Conservation (phyloP, 1,140 invertebrate species). For the Chionoecetes opilio region DNA sequence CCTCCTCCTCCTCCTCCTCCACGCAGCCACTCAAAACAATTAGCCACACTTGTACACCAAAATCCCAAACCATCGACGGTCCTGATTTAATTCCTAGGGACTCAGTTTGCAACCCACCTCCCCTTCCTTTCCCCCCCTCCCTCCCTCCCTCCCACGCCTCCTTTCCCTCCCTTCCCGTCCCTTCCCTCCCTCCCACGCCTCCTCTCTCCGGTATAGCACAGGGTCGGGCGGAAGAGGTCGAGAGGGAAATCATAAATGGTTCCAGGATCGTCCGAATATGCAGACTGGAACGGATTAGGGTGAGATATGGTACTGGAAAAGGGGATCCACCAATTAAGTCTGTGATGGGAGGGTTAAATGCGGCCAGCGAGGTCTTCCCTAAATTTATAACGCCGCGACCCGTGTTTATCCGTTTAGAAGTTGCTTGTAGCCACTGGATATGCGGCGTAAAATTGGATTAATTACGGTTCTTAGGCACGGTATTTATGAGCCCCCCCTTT, state of each 20-base stretch:
- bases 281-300: constrained; percentile 40
- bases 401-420: constrained; percentile 42
- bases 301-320: constrained; percentile 47
- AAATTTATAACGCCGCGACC: constrained; percentile 18
- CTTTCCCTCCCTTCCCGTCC: no score
- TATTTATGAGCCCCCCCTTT: not conserved
- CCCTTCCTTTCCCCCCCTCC: no score
- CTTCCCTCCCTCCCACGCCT: no score
- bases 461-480: constrained; percentile 35
- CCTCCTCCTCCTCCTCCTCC: no score
- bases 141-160: no score
- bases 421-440: constrained; percentile 54
- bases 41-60: no score
- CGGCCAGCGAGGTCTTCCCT: not conserved
- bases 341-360: not conserved
- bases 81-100: no score
- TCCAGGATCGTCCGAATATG: not conserved
- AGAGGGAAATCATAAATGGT: constrained; percentile 12
- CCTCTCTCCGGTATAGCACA: no score
- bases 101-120: no score
- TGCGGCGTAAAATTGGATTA: constrained; percentile 49
- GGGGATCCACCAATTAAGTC: constrained; percentile 22
- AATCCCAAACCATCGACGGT: no score
- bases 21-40: no score
- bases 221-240: not conserved